Conservation (phyloP, 1,140 invertebrate genomes). For the Aphelinus atriplicis region DNA sequence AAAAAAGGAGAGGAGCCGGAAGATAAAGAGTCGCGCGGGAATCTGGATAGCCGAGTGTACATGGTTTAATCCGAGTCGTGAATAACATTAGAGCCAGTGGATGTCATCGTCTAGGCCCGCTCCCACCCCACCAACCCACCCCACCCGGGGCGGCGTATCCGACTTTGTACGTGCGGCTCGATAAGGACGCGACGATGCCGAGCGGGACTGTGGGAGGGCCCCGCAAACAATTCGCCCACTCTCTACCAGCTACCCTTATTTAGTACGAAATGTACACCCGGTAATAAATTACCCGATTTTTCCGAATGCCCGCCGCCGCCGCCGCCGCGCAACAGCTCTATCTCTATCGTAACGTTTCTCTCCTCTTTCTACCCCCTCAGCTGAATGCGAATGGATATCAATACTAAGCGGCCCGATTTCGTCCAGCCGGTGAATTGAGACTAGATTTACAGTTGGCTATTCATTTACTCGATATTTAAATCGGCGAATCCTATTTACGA, state of each 20-base stretch:
- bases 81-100: slow-evolving; percentile 54
- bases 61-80: slow-evolving; percentile 56
- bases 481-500: slow-evolving; percentile 8
- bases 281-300: slow-evolving; percentile 55
- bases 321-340: slow-evolving; percentile 1
- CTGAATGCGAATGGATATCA: slow-evolving; percentile 22
- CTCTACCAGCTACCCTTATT: slow-evolving; percentile 51
- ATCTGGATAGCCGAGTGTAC: slow-evolving; percentile 40
- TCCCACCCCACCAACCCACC: slow-evolving; percentile 31
- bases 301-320: slow-evolving; percentile 42
- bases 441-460: slow-evolving; percentile 27
- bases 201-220: slow-evolving; percentile 17
- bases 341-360: slow-evolving; percentile 4
- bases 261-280: slow-evolving; percentile 53
- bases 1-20: too few relatives aligned
- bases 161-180: slow-evolving; percentile 26
- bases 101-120: slow-evolving; percentile 30
- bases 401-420: slow-evolving; percentile 25
- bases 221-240: slow-evolving; percentile 46
- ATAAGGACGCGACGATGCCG: slow-evolving; percentile 41
- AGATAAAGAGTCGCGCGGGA: not conserved
- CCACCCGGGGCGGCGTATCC: slow-evolving; percentile 5
- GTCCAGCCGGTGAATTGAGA: slow-evolving; percentile 26
- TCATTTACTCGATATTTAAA: slow-evolving; percentile 21
- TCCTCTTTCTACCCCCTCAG: not conserved